Base-by-base conservation (phyloP, 2,888 invertebrate species). In the Leptura quadrifasciata region DNA sequence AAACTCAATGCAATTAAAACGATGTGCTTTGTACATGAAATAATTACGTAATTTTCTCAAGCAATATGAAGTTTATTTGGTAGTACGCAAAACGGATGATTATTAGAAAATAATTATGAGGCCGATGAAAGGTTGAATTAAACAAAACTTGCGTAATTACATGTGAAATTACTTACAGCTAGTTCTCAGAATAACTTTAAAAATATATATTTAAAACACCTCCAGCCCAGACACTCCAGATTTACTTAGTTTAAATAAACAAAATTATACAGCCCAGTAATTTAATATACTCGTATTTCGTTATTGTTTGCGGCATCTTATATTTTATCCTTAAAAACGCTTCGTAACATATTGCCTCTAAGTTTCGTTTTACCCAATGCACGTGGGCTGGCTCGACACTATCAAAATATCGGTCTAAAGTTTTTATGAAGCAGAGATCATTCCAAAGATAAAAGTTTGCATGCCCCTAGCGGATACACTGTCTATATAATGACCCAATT, bases 141-240 rank as follows among this genome's bases (percentile, higher is more conserved):
- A 15, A 47, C n/a, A 47, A 47, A 47, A 47, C n/a, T 47, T 47
- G 15, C 47, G n/a, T 47, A 47, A 47, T 47, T 47, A 47, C 47
- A n/a, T 47, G n/a, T 47, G 47, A 47, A 47, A n/a, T 47, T 47
- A 47, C n/a, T 47, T 47, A 47, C 15, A n/a, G n/a, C n/a, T n/a
- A 47, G n/a, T 47, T 47, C 47, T 47, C 5, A 47, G 47, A 47
- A 47, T n/a, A 47, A 47, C 15, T 47, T 47, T 47, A 47, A 47
- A 47, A 47, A 47, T 47, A 47, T 47, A 39, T 15, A 47, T 47
- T 47, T 47, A n/a, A 31, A 47, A 47, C 47, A n/a, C n/a, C 15
- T 47, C 15, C 47, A 47, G 47, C n/a, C 47, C 47, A 47, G 47
- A 47, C 47, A 47, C n/a, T 39, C 39, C 39, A 39, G 15, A 15